Evolutionary conservation across 2,797 vertebrate species (phyloP), one percentile per base, ranked within the genome.

Genomic region (Xiphophorus birchmanni): DNA sequence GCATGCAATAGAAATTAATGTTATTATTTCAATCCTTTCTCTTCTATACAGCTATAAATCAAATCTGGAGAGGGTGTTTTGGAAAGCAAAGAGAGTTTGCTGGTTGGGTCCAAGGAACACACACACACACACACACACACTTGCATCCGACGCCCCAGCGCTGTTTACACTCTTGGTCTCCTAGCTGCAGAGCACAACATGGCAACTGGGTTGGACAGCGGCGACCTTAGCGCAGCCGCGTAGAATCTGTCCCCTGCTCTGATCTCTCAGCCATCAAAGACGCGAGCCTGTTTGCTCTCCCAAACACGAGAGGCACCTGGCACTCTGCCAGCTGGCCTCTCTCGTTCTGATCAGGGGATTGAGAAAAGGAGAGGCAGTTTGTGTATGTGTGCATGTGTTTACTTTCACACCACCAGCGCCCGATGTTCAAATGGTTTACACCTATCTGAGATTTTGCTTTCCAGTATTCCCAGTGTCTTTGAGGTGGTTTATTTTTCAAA

Each of bases 171-270:
- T 74, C 75, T 2, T 40, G 78, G 93, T 93, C 88, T 95, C 94
- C 91, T 94, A 94, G 94, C 92, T 93, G 93, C 94, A 23, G 87
- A 90, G 87, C 92, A 95, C 82, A 95, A 95, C 93, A 95, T 86
- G 87, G 92, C 91, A 87, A 92, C 76, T 29, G 86, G 87, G 89
- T 82, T 83, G 90, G 86, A 89, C 86, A 76, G 90, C 0, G 77
- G 85, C 80, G 87, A 93, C 91, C 89, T 95, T 94, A 93, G 89
- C 93, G 90, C 23, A 80, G 90, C 91, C 78, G 74, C 90, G 89
- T 91, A 90, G 94, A 94, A 95, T 92, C 87, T 84, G 89, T 84
- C 88, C 90, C 85, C 12, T 50, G 82, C 90, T 95, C 92, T 94
- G 94, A 95, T 93, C 92, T 94, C 81, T 74, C 80, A 63, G 23